Conservation (phyloP, 1,140 invertebrate genomes). For the Luehdorfia chinensis region DNA sequence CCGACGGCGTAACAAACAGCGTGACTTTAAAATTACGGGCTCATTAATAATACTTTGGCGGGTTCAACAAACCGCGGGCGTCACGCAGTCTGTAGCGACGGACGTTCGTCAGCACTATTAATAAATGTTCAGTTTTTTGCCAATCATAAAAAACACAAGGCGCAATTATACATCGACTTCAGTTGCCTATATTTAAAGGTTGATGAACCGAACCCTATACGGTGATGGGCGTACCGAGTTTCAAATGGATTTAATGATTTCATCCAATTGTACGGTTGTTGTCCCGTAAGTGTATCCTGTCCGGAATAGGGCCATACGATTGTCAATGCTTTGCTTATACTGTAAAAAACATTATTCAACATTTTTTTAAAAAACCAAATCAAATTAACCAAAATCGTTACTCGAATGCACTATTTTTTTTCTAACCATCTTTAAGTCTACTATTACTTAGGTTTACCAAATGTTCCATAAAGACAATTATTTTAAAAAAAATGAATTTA, state of each 20-base stretch:
- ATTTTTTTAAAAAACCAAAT: too few relatives aligned
- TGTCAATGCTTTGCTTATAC: too few relatives aligned
- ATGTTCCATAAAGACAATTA: too few relatives aligned
- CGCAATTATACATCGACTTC: conserved; percentile 14
- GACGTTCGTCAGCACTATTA: conserved; percentile 19
- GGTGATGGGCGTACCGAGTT: conserved; percentile 2
- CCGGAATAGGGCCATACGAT: conserved; percentile 15
- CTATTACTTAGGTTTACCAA: too few relatives aligned
- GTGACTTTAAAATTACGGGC: too few relatives aligned
- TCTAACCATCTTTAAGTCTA: too few relatives aligned
- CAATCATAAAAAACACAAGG: conserved; percentile 26
- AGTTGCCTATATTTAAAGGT: not conserved
- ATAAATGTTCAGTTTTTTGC: conserved; percentile 18
- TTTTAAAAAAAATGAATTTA: too few relatives aligned
- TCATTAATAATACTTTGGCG: conserved; percentile 36
- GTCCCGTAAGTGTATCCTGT: conserved; percentile 23
- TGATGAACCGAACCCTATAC: conserved; percentile 5
- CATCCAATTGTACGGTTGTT: conserved; percentile 34
- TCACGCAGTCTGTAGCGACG: conserved; percentile 31
- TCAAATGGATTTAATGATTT: conserved; percentile 22
- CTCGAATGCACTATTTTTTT: too few relatives aligned
- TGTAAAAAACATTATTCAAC: too few relatives aligned
- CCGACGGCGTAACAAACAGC: too few relatives aligned
- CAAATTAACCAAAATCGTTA: too few relatives aligned
- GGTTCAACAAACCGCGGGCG: conserved; percentile 35